These are phyloP conservation scores for Gymnothorax reevesii DNA, from an alignment of 2,797 vertebrate species.

Conservation along the genomic window DNA sequence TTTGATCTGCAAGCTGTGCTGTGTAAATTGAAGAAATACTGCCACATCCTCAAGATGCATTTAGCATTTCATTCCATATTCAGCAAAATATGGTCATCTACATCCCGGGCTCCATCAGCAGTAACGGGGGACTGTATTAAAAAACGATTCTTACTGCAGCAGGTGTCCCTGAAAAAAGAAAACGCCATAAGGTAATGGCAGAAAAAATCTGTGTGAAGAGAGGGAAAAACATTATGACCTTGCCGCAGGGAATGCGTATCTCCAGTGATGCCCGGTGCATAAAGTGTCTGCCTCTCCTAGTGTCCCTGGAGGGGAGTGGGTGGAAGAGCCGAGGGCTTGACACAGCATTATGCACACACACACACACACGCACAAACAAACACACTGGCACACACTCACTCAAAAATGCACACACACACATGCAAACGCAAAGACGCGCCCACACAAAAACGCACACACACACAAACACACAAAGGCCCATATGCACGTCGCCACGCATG, in stretches of 20 bases:
- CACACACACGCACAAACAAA: background rate
- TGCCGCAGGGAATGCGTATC: constrained; percentile 61
- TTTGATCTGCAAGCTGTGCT: background rate
- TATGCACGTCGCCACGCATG: too few relatives aligned
- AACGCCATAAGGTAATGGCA: constrained; percentile 14
- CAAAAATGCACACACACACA: too few relatives aligned
- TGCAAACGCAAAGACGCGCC: too few relatives aligned
- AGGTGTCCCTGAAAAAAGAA: constrained; percentile 12
- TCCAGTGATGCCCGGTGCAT: constrained; percentile 58
- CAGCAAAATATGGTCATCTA: background rate
- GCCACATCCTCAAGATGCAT: constrained; percentile 2
- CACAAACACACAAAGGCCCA: too few relatives aligned
- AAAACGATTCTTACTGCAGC: constrained; percentile 12
- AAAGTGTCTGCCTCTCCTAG: constrained; percentile 55
- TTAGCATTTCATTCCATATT: constrained; percentile 4
- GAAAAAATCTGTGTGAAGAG: background rate
- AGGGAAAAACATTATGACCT: constrained; percentile 51
- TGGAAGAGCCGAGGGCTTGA: constrained; percentile 29
- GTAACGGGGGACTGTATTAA: constrained; percentile 15
- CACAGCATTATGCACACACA: background rate
- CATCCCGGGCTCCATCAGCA: background rate
- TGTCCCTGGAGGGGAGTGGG: constrained; percentile 14
- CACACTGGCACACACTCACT: too few relatives aligned
- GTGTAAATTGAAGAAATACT: background rate
- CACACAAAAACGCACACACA: too few relatives aligned